Evolutionary conservation across 2,113 vertebrate genomes (phyloP).

Genomic region (Lophotis ruficrista): DNA sequence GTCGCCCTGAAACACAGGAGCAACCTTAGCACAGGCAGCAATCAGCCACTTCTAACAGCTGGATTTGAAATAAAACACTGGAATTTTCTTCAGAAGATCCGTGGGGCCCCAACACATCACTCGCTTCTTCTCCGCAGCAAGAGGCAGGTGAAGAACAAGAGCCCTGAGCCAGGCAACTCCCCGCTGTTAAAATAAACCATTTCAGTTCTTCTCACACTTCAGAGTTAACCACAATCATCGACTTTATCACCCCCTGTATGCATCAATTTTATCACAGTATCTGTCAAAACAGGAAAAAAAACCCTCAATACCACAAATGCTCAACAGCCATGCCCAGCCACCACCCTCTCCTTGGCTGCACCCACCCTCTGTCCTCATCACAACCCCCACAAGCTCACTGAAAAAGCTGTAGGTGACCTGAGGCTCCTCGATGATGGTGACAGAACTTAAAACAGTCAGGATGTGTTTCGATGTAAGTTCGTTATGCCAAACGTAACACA

Average conservation of each 20-base stretch:
- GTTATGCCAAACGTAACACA: not conserved
- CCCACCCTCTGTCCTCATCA: not conserved
- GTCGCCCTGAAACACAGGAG: not conserved
- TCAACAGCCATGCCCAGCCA: not conserved
- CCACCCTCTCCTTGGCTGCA: not conserved
- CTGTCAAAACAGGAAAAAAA: not conserved
- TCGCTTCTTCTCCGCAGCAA: accelerated
- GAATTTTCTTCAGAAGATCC: not conserved
- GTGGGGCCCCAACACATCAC: not conserved
- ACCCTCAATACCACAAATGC: not conserved
- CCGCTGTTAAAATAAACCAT: not conserved
- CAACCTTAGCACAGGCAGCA: not conserved
- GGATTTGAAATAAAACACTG: not conserved
- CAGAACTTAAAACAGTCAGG: not conserved
- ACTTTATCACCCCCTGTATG: not conserved
- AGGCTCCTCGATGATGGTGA: not conserved
- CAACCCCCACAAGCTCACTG: not conserved
- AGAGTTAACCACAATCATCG: accelerated
- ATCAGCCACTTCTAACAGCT: not conserved
- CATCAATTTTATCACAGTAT: not conserved
- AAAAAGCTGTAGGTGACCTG: accelerated
- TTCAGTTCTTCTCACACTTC: not conserved
- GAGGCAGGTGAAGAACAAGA: not conserved
- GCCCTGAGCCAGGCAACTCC: not conserved
- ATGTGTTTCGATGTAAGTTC: accelerated